Evolutionary conservation across 2,888 invertebrate genomes (phyloP).

Genomic region (Syrphus vitripennis): DNA sequence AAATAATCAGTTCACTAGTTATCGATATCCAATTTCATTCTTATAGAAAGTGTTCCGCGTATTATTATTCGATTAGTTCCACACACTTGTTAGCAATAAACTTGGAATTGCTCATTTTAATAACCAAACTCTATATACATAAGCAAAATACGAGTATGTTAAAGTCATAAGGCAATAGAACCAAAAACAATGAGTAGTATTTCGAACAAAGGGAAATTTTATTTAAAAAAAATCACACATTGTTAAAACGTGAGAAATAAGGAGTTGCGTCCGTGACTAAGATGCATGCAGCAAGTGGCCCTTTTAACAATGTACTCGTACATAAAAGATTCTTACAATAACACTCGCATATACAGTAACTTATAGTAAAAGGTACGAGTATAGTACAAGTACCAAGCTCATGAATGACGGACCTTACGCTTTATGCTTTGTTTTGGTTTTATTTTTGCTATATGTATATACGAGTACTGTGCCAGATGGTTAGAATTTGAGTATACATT

Average conservation of each 20-base stretch:
- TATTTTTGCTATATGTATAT: slow-evolving; percentile 14
- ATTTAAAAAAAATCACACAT: slow-evolving; percentile 39
- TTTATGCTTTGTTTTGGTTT: slow-evolving; percentile 3
- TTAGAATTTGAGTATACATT: slow-evolving; percentile 44
- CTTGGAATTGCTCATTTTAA: slow-evolving; percentile 51
- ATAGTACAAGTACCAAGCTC: slow-evolving; percentile 28
- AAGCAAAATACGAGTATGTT: slow-evolving; percentile 24
- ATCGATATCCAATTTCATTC: slow-evolving; percentile 21
- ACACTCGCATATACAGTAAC: background rate
- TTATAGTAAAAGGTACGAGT: slow-evolving; percentile 38
- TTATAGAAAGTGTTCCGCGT: slow-evolving; percentile 34
- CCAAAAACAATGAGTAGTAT: slow-evolving; percentile 13
- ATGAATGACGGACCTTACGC: slow-evolving; percentile 60
- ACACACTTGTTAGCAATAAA: slow-evolving; percentile 67
- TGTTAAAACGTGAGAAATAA: slow-evolving; percentile 61
- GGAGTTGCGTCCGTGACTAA: slow-evolving; percentile 68
- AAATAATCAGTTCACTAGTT: slow-evolving; percentile 8
- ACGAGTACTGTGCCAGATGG: slow-evolving; percentile 53
- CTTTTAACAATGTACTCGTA: slow-evolving; percentile 44
- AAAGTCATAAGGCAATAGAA: slow-evolving; percentile 39
- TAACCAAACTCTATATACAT: slow-evolving; percentile 29
- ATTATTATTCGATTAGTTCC: slow-evolving; percentile 59
- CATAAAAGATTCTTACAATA: background rate
- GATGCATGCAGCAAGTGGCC: slow-evolving; percentile 61
- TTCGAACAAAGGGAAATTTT: slow-evolving; percentile 21